Evolutionary conservation across 2,113 vertebrate genomes (phyloP).

Genomic region (Hippocampus zosterae): DNA sequence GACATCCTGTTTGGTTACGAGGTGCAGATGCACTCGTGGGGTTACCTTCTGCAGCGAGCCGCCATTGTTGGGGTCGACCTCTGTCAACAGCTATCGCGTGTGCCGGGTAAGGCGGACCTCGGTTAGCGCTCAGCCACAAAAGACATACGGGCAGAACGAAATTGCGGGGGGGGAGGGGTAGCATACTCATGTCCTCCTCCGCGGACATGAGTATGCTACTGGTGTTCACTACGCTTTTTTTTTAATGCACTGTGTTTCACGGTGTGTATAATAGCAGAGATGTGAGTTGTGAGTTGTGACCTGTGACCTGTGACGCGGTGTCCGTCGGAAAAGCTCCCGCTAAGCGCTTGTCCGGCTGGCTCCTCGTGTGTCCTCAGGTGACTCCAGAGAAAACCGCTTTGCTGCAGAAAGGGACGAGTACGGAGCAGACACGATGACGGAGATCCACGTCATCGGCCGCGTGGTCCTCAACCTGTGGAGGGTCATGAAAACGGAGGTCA

Average conservation of each 20-base stretch:
- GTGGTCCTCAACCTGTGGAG: conserved; percentile 93
- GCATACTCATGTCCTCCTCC: too few relatives aligned
- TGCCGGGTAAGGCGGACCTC: conserved; percentile 80
- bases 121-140: too few relatives aligned
- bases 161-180: too few relatives aligned
- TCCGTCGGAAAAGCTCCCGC: neutral
- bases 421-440: conserved; percentile 89
- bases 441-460: conserved; percentile 90
- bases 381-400: conserved; percentile 87
- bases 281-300: neutral
- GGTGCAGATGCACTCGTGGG: conserved; percentile 97
- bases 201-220: neutral
- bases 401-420: conserved; percentile 87
- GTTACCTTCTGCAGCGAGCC: conserved; percentile 93
- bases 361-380: conserved; percentile 71
- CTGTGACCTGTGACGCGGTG: neutral
- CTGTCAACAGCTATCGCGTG: conserved; percentile 90
- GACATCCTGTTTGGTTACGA: conserved; percentile 97
- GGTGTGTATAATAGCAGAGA: neutral
- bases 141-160: too few relatives aligned
- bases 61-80: conserved; percentile 80
- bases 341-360: conserved; percentile 30
- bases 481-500: conserved; percentile 95
- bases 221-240: neutral
- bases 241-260: neutral